Evolutionary conservation across 2,888 invertebrate genomes (phyloP), one percentile per base, ranked within the genome.

Genomic region (Lithophane socia): DNA sequence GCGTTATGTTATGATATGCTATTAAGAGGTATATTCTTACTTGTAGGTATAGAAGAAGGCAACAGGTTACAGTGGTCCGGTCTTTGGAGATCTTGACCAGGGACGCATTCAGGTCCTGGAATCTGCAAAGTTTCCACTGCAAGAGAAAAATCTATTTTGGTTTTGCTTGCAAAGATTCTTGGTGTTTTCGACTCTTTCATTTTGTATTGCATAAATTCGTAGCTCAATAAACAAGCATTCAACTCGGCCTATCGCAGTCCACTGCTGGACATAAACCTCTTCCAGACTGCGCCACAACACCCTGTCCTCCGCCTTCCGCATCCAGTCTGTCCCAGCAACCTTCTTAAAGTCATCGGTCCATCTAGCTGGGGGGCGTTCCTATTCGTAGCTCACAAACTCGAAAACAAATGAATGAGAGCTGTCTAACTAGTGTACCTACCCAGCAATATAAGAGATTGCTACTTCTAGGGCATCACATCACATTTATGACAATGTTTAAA

Each of bases 71-170:
- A 82, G 0, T 44, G 21, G 37, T 83, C 73, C 2, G 56, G 72
- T 0, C 29, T 44, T 2, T 37, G 42, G 1, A 83, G 52, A 29
- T 13, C 29, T 9, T 69, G 18, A 0, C 79, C 83, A 1, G 44
- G 10, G 5, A 54, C 1, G 42, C 83, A 82, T 69, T 68, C 52
- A 47, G 52, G 37, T 12, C 5, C 78, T 83, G 72, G 37, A 73
- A 66, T 29, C 10, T 75, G 44, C 13, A 21, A 18, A 12, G 12
- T 12, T 47, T 18, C 24, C 12, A 24, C 24, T 47, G 66, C 5
- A 24, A 66, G 18, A 24, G 18, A 47, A 18, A 29, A 0, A 68
- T 63, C 13, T 13, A 24, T 44, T 24, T 44, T 2, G 9, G 42
- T 42, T 21, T 18, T n/a, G 3, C 42, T 64, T 42, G n/a, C 8